Conservation (phyloP, 2,888 invertebrate genomes). For the Coleophora flavipennella region DNA sequence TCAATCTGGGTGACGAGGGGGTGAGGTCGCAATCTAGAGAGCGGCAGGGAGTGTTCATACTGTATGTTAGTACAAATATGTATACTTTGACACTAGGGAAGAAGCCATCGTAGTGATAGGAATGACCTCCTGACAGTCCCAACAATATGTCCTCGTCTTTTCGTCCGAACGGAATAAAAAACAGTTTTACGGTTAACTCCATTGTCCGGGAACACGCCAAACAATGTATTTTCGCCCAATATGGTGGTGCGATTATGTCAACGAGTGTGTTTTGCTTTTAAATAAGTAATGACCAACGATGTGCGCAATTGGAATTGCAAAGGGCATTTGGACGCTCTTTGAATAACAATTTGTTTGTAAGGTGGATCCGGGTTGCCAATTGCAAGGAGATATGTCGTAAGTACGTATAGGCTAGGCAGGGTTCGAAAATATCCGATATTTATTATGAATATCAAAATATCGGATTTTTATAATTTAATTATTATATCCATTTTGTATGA, state of each 20-base stretch:
- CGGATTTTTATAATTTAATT: too few species aligned
- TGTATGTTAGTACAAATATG: too few species aligned
- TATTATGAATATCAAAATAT: too few species aligned
- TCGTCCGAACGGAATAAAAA: slow-evolving; percentile 69
- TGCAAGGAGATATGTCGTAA: too few species aligned
- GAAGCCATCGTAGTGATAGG: neutral
- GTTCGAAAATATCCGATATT: too few species aligned
- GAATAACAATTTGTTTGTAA: slow-evolving; percentile 16
- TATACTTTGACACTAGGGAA: too few species aligned
- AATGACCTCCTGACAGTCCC: slow-evolving; percentile 20
- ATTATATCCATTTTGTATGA: too few species aligned
- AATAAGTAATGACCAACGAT: slow-evolving; percentile 54
- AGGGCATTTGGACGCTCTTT: slow-evolving; percentile 27
- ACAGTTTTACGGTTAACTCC: slow-evolving; percentile 64
- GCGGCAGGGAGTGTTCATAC: too few species aligned
- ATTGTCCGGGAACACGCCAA: slow-evolving; percentile 61
- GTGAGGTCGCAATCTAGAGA: too few species aligned
- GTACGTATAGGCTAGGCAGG: too few species aligned
- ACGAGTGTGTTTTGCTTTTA: slow-evolving; percentile 63
- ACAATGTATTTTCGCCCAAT: slow-evolving; percentile 68
- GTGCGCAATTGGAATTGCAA: slow-evolving; percentile 40
- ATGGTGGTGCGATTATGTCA: slow-evolving; percentile 66
- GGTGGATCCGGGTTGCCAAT: too few species aligned
- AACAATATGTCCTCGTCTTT: slow-evolving; percentile 31
- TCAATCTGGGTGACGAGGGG: too few species aligned